Conservation (phyloP, 2,113 vertebrate species). For the Henicopernis longicauda region DNA sequence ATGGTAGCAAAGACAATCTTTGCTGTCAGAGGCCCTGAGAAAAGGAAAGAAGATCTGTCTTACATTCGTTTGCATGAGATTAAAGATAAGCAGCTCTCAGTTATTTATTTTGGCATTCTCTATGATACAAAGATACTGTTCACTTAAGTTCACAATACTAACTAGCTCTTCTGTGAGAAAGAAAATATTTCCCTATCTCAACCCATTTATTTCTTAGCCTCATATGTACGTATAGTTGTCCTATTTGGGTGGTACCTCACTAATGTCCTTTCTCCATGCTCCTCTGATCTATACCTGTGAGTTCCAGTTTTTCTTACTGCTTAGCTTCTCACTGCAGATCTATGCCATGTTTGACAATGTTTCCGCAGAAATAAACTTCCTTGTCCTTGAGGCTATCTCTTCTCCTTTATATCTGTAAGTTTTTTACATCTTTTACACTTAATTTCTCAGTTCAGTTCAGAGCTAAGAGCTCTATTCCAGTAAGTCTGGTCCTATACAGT, state of each 20-base stretch:
- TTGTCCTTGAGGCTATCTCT: background rate
- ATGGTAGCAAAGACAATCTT: background rate
- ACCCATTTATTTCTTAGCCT: background rate
- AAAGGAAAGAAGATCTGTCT: background rate
- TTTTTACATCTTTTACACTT: background rate
- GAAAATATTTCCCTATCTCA: background rate
- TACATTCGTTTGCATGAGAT: slow-evolving; percentile 10
- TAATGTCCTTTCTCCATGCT: background rate
- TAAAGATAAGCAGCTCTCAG: background rate
- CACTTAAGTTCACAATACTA: background rate
- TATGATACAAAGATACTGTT: background rate
- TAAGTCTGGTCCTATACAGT: background rate
- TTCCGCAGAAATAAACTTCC: background rate
- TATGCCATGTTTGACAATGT: background rate
- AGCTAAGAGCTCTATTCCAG: background rate
- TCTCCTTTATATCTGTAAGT: background rate
- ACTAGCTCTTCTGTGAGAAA: background rate
- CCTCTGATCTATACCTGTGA: background rate
- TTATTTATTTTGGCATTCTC: slow-evolving; percentile 5
- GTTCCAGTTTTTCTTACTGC: background rate
- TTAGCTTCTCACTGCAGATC: background rate
- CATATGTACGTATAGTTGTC: background rate
- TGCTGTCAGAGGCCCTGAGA: background rate
- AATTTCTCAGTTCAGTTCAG: background rate
- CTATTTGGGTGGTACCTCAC: background rate